These are phyloP conservation scores for Thamnophis elegans DNA, from an alignment of 2,797 vertebrate species.

Conservation along the genomic window DNA sequence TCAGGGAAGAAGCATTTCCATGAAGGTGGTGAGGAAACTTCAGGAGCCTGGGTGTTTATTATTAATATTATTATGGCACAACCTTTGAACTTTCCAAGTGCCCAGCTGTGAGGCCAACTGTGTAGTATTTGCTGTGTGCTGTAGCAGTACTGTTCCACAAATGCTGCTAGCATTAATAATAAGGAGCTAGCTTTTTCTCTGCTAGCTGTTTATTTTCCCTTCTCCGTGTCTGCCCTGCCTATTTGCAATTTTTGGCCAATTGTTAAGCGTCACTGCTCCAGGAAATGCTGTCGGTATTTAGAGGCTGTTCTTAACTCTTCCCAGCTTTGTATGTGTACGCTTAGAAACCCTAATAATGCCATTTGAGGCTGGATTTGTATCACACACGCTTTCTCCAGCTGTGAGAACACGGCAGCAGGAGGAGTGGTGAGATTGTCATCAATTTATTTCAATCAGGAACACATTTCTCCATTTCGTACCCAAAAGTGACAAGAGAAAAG, in stretches of 20 bases:
- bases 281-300: neutral
- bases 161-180: neutral
- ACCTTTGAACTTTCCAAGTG: neutral
- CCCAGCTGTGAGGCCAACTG: slow-evolving; percentile 14
- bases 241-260: neutral
- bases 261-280: neutral
- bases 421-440: neutral
- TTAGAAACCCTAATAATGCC: neutral
- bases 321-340: neutral
- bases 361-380: neutral
- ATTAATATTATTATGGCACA: neutral
- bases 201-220: neutral
- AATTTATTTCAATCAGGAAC: neutral
- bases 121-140: slow-evolving; percentile 34
- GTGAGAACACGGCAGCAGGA: neutral
- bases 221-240: neutral
- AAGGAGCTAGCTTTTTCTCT: neutral
- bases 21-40: neutral
- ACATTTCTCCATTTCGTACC: neutral
- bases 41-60: neutral
- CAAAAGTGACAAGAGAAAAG: neutral
- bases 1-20: neutral
- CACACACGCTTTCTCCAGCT: neutral
- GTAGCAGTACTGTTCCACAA: slow-evolving; percentile 15
- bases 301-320: neutral